Conservation (phyloP, 2,113 vertebrate species). For the Tichodroma muraria region DNA sequence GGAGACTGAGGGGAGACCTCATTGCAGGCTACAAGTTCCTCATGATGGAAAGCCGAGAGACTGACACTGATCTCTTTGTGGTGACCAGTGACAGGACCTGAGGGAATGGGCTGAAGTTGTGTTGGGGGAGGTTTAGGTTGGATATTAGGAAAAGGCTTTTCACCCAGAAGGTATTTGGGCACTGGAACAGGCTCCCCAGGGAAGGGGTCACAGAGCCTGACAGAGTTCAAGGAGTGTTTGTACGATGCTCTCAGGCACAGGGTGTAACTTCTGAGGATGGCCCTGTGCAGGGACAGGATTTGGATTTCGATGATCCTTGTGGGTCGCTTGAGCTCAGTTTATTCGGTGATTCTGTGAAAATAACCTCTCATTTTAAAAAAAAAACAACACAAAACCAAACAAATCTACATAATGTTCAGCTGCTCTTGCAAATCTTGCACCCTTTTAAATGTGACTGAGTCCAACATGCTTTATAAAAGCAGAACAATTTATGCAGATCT, state of each 20-base stretch:
- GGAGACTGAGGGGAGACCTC: not conserved
- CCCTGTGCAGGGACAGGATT: too few species aligned
- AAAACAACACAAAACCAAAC: not conserved
- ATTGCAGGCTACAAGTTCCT: not conserved
- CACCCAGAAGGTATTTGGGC: fast-evolving
- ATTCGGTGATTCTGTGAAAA: not conserved
- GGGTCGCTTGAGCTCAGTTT: not conserved
- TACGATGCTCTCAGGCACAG: not conserved
- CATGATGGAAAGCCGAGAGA: fast-evolving
- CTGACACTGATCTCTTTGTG: not conserved
- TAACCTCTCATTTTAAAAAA: not conserved
- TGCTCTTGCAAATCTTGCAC: not conserved
- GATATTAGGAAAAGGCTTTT: not conserved
- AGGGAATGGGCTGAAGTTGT: not conserved
- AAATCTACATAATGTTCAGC: not conserved
- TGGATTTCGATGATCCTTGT: fast-evolving
- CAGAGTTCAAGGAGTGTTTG: not conserved
- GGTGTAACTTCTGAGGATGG: not conserved
- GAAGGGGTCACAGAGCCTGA: not conserved
- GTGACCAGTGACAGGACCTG: fast-evolving
- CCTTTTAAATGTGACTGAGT: not conserved
- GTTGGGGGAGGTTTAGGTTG: not conserved
- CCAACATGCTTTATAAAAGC: not conserved
- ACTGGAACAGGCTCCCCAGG: not conserved
- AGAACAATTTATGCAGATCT: not conserved